Base-by-base conservation (phyloP, 2,888 invertebrate species). In the Sminthurides aquaticus region DNA sequence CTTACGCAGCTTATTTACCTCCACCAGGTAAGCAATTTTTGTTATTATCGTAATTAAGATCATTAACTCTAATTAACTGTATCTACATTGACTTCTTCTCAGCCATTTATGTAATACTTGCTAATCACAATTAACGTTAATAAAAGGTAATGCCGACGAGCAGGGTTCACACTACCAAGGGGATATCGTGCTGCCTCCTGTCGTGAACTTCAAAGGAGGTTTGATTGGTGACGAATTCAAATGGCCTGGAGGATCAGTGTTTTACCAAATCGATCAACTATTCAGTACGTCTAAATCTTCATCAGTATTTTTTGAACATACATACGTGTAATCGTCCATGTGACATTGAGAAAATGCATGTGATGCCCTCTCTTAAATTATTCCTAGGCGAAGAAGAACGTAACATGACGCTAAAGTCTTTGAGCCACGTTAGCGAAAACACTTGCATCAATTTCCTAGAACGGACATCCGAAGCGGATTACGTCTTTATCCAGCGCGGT, bases 401-500 rank as follows among this genome's bases (percentile, higher is more conserved):
- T n/a, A 52, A 49, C 28, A 54, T 48, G 1, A 67, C 67, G 22
- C 52, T 34, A n/a, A 63, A 59, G 25, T 65, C 67, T 11, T 66
- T 67, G 66, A 54, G 49, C n/a, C 66, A 69, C 34, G 67, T 69
- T 3, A 62, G 62, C 49, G 55, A 49, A 2, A 57, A 60, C 26
- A 70, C 70, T 2, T 70, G 70, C 54, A 61, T 70, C 48, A 58
- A 60, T 8, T 68, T 70, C 24, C 49, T 49, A 3, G 60, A 64
- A 2, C 22, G 65, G n/a, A 34, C 62, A 22, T 22, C 58, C 0
- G 60, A 68, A 0, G 24, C 57, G 2, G 49, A 57, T 27, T 68
- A 61, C 28, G 49, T 68, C 3, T 26, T 55, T 24, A 64, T 68
- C 61, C 57, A 54, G 0, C 57, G 56, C 2, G 34, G 62, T 3